These are phyloP conservation scores for Vulpes vulpes DNA, from an alignment of 2,113 vertebrate genomes.

Conservation along the genomic window DNA sequence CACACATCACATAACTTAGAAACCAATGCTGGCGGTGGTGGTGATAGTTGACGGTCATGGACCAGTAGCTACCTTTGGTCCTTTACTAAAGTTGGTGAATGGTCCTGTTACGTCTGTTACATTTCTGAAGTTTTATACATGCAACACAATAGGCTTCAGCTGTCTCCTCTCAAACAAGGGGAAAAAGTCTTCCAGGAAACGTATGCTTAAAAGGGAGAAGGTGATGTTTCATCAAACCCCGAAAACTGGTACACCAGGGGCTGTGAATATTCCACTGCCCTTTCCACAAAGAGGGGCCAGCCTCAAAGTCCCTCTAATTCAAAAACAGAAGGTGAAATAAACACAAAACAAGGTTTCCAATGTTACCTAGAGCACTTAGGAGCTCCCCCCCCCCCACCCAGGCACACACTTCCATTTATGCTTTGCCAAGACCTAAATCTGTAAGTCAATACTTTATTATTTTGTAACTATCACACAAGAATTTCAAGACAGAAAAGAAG, in stretches of 20 bases:
- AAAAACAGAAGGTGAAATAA: constrained; percentile 20
- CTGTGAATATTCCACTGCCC: background rate
- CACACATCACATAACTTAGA: background rate
- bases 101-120: background rate
- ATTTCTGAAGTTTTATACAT: background rate
- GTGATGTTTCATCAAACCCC: background rate
- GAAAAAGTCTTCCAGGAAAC: background rate
- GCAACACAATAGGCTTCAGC: background rate
- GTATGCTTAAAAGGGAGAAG: background rate
- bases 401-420: background rate
- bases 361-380: background rate
- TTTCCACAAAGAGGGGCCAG: background rate
- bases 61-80: background rate
- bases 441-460: background rate
- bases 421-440: constrained; percentile 37
- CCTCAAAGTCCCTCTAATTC: background rate
- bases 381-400: background rate
- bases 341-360: background rate
- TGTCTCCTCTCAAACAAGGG: background rate
- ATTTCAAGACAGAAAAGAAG: background rate
- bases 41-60: rapidly evolving
- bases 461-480: background rate
- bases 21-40: rapidly evolving
- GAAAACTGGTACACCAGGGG: background rate
- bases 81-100: background rate